Conservation (phyloP, 2,797 vertebrate species). For the Propithecus deckenii region DNA sequence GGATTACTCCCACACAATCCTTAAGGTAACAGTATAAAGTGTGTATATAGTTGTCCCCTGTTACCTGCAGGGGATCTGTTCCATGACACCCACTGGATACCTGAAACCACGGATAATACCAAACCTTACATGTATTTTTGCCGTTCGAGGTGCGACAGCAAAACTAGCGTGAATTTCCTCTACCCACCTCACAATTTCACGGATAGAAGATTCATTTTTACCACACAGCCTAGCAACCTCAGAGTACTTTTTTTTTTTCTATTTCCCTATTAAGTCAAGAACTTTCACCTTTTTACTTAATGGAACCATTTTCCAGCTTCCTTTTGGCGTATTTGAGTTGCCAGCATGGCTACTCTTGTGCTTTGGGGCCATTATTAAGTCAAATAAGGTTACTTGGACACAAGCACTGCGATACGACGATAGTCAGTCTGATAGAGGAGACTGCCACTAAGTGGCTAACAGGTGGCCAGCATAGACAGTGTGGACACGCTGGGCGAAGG, state of each 20-base stretch:
- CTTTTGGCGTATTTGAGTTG: neutral
- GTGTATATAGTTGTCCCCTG: too few species aligned
- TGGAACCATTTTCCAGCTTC: neutral
- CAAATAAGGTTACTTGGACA: neutral
- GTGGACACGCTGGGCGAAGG: rapidly evolving
- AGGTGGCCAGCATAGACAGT: neutral
- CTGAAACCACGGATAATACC: too few species aligned
- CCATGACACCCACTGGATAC: too few species aligned
- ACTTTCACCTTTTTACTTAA: neutral
- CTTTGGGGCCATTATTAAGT: neutral
- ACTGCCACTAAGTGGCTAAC: neutral
- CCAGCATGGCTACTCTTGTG: neutral
- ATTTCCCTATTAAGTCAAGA: neutral
- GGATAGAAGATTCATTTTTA: neutral
- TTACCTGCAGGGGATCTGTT: too few species aligned
- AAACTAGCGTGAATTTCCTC: neutral
- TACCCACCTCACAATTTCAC: neutral
- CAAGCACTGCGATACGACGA: neutral
- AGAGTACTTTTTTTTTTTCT: neutral
- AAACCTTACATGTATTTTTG: too few species aligned
- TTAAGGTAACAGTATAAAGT: too few species aligned
- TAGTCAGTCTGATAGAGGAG: neutral
- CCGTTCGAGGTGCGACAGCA: neutral
- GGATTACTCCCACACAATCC: too few species aligned
- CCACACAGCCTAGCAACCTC: neutral